Evolutionary conservation across 2,113 vertebrate species (phyloP).

Genomic region (Cinclus mexicanus): DNA sequence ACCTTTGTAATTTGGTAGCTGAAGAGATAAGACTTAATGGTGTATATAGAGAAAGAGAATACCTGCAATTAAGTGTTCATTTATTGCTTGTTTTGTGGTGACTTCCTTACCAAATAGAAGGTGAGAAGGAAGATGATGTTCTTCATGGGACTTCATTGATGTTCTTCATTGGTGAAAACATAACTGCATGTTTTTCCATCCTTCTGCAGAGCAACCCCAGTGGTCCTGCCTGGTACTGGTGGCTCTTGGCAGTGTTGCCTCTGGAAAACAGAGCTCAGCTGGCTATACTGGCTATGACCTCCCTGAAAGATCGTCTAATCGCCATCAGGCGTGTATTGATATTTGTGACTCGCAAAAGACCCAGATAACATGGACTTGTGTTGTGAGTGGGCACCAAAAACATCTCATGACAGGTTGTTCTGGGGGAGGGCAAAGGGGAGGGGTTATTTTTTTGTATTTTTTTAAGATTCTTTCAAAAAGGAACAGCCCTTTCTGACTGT

Average conservation of each 20-base stretch:
- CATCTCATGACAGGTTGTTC: conserved; percentile 14
- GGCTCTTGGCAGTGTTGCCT: conserved; percentile 88
- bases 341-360: conserved; percentile 87
- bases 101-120: neutral
- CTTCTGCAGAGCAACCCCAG: conserved; percentile 79
- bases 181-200: neutral
- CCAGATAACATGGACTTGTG: conserved; percentile 75
- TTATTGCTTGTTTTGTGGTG: neutral
- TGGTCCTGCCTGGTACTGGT: conserved; percentile 94
- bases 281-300: conserved; percentile 87
- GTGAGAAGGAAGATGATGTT: neutral
- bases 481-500: conserved; percentile 25
- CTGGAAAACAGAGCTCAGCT: conserved; percentile 89
- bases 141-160: neutral
- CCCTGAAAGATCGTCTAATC: conserved; percentile 87
- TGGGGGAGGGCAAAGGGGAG: neutral
- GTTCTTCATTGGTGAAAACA: neutral
- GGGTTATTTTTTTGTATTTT: neutral
- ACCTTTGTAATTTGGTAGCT: neutral
- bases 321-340: conserved; percentile 86
- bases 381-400: conserved; percentile 27
- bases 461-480: neutral
- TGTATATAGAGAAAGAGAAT: neutral
- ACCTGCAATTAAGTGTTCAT: neutral
- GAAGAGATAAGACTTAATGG: neutral